Evolutionary conservation across 2,113 vertebrate genomes (phyloP).

Genomic region (Gobius niger): DNA sequence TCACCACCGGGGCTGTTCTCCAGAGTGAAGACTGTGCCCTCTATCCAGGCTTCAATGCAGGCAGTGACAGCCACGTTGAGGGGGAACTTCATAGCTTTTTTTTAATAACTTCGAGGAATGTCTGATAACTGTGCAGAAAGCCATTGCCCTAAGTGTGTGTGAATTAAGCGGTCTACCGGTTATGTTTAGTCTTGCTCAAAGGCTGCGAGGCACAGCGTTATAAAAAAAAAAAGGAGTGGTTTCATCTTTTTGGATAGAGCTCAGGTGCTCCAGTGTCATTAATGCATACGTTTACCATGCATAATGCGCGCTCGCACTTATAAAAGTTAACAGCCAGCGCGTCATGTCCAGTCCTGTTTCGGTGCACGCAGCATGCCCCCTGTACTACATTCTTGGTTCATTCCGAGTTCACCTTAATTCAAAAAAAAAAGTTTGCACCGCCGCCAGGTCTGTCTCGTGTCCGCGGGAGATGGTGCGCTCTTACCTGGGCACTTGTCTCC

Average conservation of each 20-base stretch:
- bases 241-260: background rate
- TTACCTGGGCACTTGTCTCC: constrained; percentile 45
- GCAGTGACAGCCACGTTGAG: background rate
- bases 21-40: background rate
- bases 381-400: background rate
- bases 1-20: constrained; percentile 20
- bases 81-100: background rate
- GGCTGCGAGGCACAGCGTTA: constrained; percentile 15
- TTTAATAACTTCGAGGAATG: background rate
- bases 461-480: constrained; percentile 1
- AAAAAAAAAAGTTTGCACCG: background rate
- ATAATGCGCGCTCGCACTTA: background rate
- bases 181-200: constrained; percentile 36
- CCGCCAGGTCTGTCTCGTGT: background rate
- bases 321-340: background rate
- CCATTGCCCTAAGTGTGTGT: background rate
- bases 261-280: background rate
- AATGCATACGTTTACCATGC: background rate
- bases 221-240: background rate
- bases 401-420: background rate
- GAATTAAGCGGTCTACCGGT: constrained; percentile 9
- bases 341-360: constrained; percentile 1
- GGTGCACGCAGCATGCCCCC: background rate
- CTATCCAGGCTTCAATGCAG: background rate
- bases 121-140: background rate